These are phyloP conservation scores for Urocitellus parryii DNA, from an alignment of 2,113 vertebrate genomes.

Conservation along the genomic window DNA sequence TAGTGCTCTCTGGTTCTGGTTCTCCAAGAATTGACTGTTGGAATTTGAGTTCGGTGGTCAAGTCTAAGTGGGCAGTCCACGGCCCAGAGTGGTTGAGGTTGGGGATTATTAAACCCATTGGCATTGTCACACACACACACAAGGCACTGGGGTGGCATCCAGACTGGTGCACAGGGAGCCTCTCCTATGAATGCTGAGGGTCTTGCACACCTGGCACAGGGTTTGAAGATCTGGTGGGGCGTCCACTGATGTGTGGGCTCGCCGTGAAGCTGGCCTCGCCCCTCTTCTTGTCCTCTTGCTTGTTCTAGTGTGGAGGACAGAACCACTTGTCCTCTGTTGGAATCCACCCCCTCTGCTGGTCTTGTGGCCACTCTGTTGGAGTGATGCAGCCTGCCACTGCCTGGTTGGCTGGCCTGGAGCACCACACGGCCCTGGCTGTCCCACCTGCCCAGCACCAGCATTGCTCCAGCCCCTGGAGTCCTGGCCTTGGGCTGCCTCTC, in stretches of 20 bases:
- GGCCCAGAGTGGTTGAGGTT: not conserved
- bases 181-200: not conserved
- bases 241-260: rapidly evolving
- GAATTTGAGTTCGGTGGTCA: not conserved
- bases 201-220: not conserved
- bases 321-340: no score
- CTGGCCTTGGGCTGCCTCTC: not conserved
- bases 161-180: no score
- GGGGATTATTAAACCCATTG: not conserved
- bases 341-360: no score
- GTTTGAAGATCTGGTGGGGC: rapidly evolving
- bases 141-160: no score
- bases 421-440: no score
- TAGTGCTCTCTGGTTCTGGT: not conserved
- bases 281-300: not conserved
- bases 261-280: rapidly evolving
- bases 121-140: rapidly evolving
- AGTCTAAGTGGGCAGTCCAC: not conserved
- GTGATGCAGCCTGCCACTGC: not conserved
- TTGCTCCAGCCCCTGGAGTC: not conserved
- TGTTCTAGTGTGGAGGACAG: no score
- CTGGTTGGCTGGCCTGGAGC: no score
- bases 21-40: not conserved
- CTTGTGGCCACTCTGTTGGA: rapidly evolving
- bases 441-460: not conserved